Evolutionary conservation across 2,888 invertebrate species (phyloP), one percentile per base, ranked within the genome.

Genomic region (Amblyteles armatorius): DNA sequence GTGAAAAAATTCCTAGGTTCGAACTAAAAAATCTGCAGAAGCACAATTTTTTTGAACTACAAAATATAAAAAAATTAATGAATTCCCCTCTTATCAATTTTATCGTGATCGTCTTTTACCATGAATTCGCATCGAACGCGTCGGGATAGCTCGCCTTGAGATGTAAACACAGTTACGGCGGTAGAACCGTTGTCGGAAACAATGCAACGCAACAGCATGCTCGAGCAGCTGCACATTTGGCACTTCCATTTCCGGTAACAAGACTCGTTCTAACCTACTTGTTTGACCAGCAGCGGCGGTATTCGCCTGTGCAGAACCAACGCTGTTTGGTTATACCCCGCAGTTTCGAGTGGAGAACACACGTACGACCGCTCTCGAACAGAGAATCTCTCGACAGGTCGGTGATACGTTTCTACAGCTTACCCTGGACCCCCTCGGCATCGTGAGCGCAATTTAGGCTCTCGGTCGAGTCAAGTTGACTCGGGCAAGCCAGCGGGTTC

Each of bases 361-460:
- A 48, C 57, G 78, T 68, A 78, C 78, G 68, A 65, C 16, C 44
- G 22, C 57, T 50, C 68, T 69, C 81, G 60, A 69, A 44, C 60
- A 40, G 57, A 29, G 80, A 55, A 55, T 63, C 79, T 55, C 67
- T 44, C 57, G 73, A 55, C 67, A 55, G 68, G 69, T 60, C 57
- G 68, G 69, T 50, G 68, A 68, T 44, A 82, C 67, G 76, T 81
- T 76, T 69, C 76, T 69, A 60, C 11, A 4, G 77, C 50, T 68
- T 33, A 19, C 9, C 57, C 57, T 26, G 57, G 72, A 26, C 50
- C 68, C 68, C 68, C 84, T 74, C 74, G 68, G 68, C 68, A 73
- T 63, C 26, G 67, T 50, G 26, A 60, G 52, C 73, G 68, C 69
- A 81, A 84, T 84, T 84, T 69, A 78, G 84, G 63, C 69, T 78